Evolutionary conservation across 2,888 invertebrate species (phyloP), one percentile per base, ranked within the genome.

Genomic region (Holacanthella duospinosa): DNA sequence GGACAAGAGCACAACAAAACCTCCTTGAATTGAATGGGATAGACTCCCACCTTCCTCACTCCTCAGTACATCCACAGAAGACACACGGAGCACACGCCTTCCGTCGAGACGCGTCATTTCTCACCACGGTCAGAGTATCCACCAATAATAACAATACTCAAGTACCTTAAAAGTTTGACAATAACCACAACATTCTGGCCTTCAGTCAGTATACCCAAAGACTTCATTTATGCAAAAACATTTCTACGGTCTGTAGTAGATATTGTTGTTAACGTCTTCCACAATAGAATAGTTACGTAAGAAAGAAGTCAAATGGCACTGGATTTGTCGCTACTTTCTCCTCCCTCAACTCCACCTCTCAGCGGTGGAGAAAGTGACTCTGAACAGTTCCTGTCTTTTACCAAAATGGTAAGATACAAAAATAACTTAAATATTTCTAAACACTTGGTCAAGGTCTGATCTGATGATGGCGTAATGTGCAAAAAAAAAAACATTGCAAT

Each of bases 261-360:
- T 21, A 48, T 4, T 21, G n/a, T n/a, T n/a, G n/a, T n/a, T n/a
- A n/a, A 48, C 12, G 12, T 21, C 19, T n/a, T 9, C n/a, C 48
- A 9, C n/a, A 4, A 48, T 16, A 48, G 19, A 48, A 9, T 4
- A 48, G 21, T 48, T 48, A 4, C 12, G n/a, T 21, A 21, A 48
- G 48, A 21, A 48, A 9, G 19, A 9, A n/a, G n/a, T 48, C 19
- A 54, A 55, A 71, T 71, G 71, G 71, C 71, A 57, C 64, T 70
- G 66, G 66, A 70, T 65, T 66, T 69, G 64, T 63, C 68, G 56
- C 76, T 81, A 73, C 83, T 85, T 74, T 86, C 86, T 74, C 86
- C 86, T 74, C 86, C 86, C 67, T 83, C 84, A 74, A 86, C 86
- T 74, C 86, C 86, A 69, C 86, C 86, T 75, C 56, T 60, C 44